Base-by-base conservation (phyloP, 2,797 vertebrate species). In the Pseudotriccus pelzelni region DNA sequence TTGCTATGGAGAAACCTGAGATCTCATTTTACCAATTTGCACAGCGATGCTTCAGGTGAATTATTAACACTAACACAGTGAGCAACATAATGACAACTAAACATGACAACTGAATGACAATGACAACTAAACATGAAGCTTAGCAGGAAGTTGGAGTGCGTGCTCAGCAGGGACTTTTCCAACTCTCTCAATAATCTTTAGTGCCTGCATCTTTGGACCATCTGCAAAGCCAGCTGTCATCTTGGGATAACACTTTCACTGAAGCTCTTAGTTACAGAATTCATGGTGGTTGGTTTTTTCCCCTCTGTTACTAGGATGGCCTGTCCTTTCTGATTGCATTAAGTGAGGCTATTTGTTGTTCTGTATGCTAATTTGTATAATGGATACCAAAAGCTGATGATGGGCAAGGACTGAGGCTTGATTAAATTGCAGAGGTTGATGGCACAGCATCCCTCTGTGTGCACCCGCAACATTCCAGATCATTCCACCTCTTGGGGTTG, bases 381-480 rank as follows among this genome's bases (percentile, higher is more conserved):
- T 50, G 75, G 46, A 53, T 53, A 72, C 60, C 60, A 39, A 64
- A 84, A 74, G 72, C 75, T 85, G 81, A n/a, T 1, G 2, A 60
- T 41, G n/a, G 67, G 53, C 56, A 68, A 46, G 43, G 64, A 36
- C 75, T 8, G 46, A 91, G 53, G 15, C 56, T 87, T 80, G 64
- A 92, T 90, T 79, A 87, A 60, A 85, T 89, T 58, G 43, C 66
- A 83, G 81, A 2, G 7, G 63, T 10, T 79, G 81, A 56, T 60
- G 53, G 86, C n/a, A 46, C 63, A 76, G 68, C 41, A 62, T 60
- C 66, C 27, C 58, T 59, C 32, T 3, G 4, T 23, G 28, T 2
- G 3, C 2, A 3, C 59, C 68, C 1, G 1, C 30, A 28, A 36
- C 0, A 0, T 93, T 95, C 74, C 81, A 77, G 81, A 70, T 84